These are phyloP conservation scores for Pogonognathellus flavescens DNA, from an alignment of 1,140 invertebrate species.

Conservation along the genomic window DNA sequence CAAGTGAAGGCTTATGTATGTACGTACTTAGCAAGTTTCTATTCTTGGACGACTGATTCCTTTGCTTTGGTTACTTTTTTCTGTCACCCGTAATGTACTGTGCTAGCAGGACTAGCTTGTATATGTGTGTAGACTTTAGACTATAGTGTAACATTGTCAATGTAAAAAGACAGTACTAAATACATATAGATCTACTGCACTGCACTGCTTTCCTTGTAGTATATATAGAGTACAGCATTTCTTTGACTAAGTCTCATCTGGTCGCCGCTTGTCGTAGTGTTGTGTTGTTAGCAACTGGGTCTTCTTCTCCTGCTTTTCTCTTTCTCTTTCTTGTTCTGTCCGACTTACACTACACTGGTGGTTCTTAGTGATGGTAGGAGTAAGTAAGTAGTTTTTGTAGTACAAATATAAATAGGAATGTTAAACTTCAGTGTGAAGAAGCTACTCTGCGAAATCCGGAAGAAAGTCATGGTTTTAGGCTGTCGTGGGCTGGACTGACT, in stretches of 20 bases:
- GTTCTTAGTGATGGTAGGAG: not conserved
- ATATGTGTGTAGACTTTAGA: too few relatives aligned
- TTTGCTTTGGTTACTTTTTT: conserved; percentile 2
- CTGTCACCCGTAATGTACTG: not conserved
- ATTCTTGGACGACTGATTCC: conserved; percentile 15
- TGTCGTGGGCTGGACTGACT: not conserved
- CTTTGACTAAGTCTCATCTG: not conserved
- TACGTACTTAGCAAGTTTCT: not conserved
- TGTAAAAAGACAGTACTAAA: not conserved
- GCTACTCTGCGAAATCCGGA: conserved; percentile 2
- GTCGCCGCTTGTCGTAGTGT: not conserved
- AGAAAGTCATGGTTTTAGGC: not conserved
- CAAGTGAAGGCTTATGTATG: conserved; percentile 1
- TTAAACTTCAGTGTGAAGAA: not conserved
- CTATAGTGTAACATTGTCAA: not conserved
- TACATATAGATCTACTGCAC: not conserved
- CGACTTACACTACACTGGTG: not conserved
- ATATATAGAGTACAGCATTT: too few relatives aligned
- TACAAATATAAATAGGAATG: not conserved
- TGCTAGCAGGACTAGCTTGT: too few relatives aligned
- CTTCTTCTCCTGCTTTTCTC: not conserved
- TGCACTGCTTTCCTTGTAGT: not conserved
- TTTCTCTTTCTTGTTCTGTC: too few relatives aligned
- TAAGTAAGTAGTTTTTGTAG: not conserved
- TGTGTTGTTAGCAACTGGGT: not conserved